These are phyloP conservation scores for Junco hyemalis DNA, from an alignment of 2,113 vertebrate genomes.

Conservation along the genomic window DNA sequence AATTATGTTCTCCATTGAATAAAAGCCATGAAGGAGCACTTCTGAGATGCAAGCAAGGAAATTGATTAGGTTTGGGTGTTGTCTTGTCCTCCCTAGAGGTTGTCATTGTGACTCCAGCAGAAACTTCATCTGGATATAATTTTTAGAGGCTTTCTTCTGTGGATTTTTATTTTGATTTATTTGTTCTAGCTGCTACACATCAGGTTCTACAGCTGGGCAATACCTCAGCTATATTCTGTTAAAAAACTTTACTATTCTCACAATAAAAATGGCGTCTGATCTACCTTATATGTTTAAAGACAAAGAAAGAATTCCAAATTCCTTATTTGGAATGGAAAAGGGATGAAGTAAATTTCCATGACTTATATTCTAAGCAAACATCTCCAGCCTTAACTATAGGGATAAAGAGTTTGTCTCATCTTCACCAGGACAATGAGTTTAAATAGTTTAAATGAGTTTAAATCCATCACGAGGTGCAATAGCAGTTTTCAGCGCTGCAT, in stretches of 20 bases:
- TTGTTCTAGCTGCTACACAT: neutral
- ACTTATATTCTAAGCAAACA: neutral
- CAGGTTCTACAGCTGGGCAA: neutral
- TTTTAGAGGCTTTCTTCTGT: neutral
- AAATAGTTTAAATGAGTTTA: neutral
- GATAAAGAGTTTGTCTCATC: neutral
- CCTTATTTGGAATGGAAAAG: neutral
- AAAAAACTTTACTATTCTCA: neutral
- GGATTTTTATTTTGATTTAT: neutral
- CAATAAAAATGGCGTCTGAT: neutral
- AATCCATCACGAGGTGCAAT: neutral
- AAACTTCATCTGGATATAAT: neutral
- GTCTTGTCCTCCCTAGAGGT: neutral
- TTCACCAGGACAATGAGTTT: neutral
- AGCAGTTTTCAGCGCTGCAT: neutral
- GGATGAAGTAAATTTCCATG: neutral
- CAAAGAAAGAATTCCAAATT: neutral
- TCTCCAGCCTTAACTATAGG: neutral
- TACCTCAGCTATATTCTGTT: neutral
- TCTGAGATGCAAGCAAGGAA: neutral
- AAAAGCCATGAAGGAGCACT: slow-evolving; percentile 5
- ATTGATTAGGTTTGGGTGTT: neutral
- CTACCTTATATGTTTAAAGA: neutral
- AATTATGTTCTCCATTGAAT: neutral
- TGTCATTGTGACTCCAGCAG: neutral